Evolutionary conservation across 2,797 vertebrate species (phyloP), one percentile per base, ranked within the genome.

Genomic region (Enteromius unitaeniatus): DNA sequence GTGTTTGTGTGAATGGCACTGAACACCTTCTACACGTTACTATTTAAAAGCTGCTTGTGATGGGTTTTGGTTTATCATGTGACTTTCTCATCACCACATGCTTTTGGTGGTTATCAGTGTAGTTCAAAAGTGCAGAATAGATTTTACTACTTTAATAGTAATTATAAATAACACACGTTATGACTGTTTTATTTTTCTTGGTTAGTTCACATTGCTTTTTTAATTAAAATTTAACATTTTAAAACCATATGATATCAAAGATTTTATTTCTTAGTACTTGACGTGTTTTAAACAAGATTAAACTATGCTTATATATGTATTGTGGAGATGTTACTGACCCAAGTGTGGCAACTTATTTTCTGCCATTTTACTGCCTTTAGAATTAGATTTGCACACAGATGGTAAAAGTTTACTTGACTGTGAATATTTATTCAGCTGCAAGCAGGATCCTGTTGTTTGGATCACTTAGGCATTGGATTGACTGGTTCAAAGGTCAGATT

Each of bases 341-440:
- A 53, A 15, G 49, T 55, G 3, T 87, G 64, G 19, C 58, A 81
- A 72, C 21, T 68, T 42, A 55, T 51, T 73, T 78, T 53, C 37
- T 37, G 75, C 47, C 17, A 47, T 55, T 74, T 83, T 51, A 15
- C 70, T 76, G 79, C 47, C 17, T 62, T 70, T 53, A 21, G 31
- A 72, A 69, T 69, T 49, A 17, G 11, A 69, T 76, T 74, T 77
- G 72, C 75, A 86, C 72, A 53, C 86, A 89, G 86, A 87, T 88
- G 85, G 89, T 23, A 51, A 74, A 84, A 78, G 84, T 28, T 78
- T 81, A 78, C 49, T 47, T 75, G 73, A 68, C 89, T 67, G 86
- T 89, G 87, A 89, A 89, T 91, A 89, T 91, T 90, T 89, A 86
- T 90, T 83, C 64, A 85, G 83, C 78, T 78, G 70, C 26, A 58